These are phyloP conservation scores for Danio aesculapii DNA, from an alignment of 2,797 vertebrate species.

Conservation along the genomic window DNA sequence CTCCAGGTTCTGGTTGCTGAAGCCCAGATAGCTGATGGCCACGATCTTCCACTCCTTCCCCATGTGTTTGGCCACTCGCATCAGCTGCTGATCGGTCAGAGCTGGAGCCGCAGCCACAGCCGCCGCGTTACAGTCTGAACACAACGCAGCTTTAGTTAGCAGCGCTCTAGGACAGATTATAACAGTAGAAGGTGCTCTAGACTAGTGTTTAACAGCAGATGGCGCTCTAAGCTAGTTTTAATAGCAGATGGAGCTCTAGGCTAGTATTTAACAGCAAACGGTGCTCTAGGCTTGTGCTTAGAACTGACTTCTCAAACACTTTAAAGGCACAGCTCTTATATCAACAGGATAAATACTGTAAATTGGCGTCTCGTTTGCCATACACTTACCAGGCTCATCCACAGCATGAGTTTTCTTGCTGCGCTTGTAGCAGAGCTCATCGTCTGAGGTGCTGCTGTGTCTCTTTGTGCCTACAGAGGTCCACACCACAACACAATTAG, in stretches of 20 bases:
- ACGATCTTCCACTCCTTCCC: constrained; percentile 84
- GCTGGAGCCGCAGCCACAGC: background rate
- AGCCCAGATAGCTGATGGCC: constrained; percentile 76
- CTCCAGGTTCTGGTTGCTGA: constrained; percentile 78
- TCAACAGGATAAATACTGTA: no score
- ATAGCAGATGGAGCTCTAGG: no score
- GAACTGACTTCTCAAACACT: no score
- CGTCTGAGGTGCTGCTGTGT: constrained; percentile 74
- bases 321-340: no score
- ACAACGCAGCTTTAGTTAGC: background rate
- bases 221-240: no score
- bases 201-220: no score
- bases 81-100: constrained; percentile 81
- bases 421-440: constrained; percentile 57
- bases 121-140: constrained; percentile 69
- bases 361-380: background rate
- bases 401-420: constrained; percentile 77
- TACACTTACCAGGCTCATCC: constrained; percentile 73
- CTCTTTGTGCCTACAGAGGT: constrained; percentile 66
- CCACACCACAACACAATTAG: background rate
- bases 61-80: constrained; percentile 79
- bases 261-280: no score
- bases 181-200: no score
- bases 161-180: no score
- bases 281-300: no score